Evolutionary conservation across 2,888 invertebrate genomes (phyloP), one percentile per base, ranked within the genome.

Genomic region (Tanytarsus gracilentus): DNA sequence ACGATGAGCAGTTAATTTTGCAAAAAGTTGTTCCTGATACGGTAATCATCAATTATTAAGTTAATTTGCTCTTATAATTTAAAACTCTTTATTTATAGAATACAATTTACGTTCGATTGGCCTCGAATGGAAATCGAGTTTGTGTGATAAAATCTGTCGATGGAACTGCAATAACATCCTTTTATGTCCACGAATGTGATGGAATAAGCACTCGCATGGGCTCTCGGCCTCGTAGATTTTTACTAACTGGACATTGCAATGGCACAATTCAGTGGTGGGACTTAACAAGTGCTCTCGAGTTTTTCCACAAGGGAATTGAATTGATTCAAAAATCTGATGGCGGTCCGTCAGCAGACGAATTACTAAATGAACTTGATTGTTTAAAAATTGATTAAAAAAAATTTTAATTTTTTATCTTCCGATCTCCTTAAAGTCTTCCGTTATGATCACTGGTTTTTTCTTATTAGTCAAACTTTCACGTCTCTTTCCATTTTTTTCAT

Each of bases 191-290:
- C 69, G 97, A 98, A 74, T 97, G 97, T 72, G 98, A 98, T 72
- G 96, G 96, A 1, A 93, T 95, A 1, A 36, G 60, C 9, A 87
- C 91, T 68, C 80, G 97, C 14, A 89, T 92, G 87, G 88, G 88
- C 6, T 89, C 90, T 8, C 75, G 88, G 58, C 94, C 94, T 6
- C 78, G 94, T 4, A 76, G 97, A 44, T 86, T 93, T 69, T 83
- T 96, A 68, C 85, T 96, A 65, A 94, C 94, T 25, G 96, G 95
- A 0, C 95, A 95, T 70, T 84, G 88, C 36, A 93, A 89, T 65
- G 95, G 96, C 51, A 88, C 88, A 40, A 86, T 95, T 63, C 95
- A 95, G 76, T 93, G 98, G 89, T 99, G 98, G 97, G 98, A 99
- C 77, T 79, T 99, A 63, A 95, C 95, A 11, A 97, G 94, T 8